These are phyloP conservation scores for Cyprinus carpio DNA, from an alignment of 2,113 vertebrate genomes.

Conservation along the genomic window DNA sequence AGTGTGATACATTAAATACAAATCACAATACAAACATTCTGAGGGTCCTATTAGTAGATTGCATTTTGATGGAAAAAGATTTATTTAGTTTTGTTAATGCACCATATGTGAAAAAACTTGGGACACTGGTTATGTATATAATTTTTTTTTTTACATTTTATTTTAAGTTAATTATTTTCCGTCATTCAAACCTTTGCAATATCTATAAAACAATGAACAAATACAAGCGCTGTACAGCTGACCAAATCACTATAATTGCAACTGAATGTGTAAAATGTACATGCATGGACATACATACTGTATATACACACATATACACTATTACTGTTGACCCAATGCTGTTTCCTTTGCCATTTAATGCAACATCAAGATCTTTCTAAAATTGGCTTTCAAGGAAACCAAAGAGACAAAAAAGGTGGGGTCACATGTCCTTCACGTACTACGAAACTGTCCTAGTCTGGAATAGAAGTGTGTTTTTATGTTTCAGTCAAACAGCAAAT, in stretches of 20 bases:
- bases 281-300: conserved; percentile 67
- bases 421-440: conserved; percentile 40
- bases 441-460: conserved; percentile 37
- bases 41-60: too few species aligned
- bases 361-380: conserved; percentile 36
- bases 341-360: conserved; percentile 44
- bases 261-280: conserved; percentile 76
- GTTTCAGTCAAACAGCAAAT: conserved; percentile 73
- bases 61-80: conserved; percentile 3
- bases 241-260: conserved; percentile 75
- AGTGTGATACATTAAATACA: too few species aligned
- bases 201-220: conserved; percentile 95
- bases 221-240: conserved; percentile 96
- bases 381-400: conserved; percentile 14
- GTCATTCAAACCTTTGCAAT: conserved; percentile 78
- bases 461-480: conserved; percentile 52
- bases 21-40: too few species aligned
- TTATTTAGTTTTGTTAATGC: background rate
- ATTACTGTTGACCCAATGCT: conserved; percentile 64
- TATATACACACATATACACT: conserved; percentile 80
- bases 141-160: conserved; percentile 72
- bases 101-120: background rate
- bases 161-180: conserved; percentile 74
- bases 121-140: conserved; percentile 70
- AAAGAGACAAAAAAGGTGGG: conserved; percentile 14